Evolutionary conservation across 2,797 vertebrate genomes (phyloP), one percentile per base, ranked within the genome.

Genomic region (Sebastes taczanowskii): DNA sequence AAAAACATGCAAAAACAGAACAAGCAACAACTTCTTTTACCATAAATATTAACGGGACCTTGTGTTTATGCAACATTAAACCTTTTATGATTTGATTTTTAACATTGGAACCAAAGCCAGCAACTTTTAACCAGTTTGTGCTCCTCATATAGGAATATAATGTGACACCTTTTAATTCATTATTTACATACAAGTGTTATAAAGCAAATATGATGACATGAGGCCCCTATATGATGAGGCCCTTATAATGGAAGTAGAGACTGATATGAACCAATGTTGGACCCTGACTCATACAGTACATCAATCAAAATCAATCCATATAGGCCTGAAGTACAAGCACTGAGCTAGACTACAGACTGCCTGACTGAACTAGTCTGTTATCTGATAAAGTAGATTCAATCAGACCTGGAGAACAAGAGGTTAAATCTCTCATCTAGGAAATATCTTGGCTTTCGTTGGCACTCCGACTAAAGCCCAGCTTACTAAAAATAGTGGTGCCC

Each of bases 401-500:
- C 18, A 27, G 38, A 11, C 13, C 13, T n/a, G 46, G 38, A 10
- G 20, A 65, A 11, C 62, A 52, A 52, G 55, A 14, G 35, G 27
- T 76, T 53, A n/a, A 18, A 60, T 34, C 46, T 67, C 22, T 53
- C 30, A 56, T 79, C 29, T 30, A 18, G 53, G 22, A 61, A 71
- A 59, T 52, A 74, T 58, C 35, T 64, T 42, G 59, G 42, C 74
- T 77, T 76, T 60, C 2, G 11, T 35, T 78, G 60, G 16, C 63
- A 65, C 22, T 42, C 59, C 65, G 42, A 4, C 14, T 60, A 38
- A 71, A 77, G 27, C 66, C 53, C 55, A n/a, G 52, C 2, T 83
- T 49, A 88, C 96, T 96, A 97, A 96, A 96, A 96, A 95, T 97
- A 97, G 86, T 52, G 61, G 56, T 72, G 76, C 20, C 29, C 78